Percentiles rank a stretch among this genome's conserved stretches.
These are phyloP conservation scores for Elegia similella DNA, from an alignment of 2,888 invertebrate genomes.

Conservation along the genomic window DNA sequence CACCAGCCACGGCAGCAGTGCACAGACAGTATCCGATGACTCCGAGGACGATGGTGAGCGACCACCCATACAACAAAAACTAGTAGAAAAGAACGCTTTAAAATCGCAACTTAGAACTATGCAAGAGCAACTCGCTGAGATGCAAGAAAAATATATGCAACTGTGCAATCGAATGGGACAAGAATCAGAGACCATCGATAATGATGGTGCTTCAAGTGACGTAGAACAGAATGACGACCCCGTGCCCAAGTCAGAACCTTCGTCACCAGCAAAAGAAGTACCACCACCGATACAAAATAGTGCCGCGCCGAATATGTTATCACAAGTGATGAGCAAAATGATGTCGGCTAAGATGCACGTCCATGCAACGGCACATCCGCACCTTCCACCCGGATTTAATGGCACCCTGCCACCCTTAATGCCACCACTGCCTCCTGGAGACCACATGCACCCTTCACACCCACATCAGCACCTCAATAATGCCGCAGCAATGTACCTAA, in stretches of 20 bases:
- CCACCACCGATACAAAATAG: slow-evolving; percentile 68
- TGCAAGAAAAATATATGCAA: slow-evolving; percentile 95
- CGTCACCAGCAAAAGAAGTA: slow-evolving; percentile 78
- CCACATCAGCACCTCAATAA: slow-evolving; percentile 83
- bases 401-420: slow-evolving; percentile 76
- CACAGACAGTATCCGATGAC: slow-evolving; percentile 82
- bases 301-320: slow-evolving; percentile 79
- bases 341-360: slow-evolving; percentile 84
- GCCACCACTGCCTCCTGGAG: slow-evolving; percentile 77
- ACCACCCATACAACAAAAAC: slow-evolving; percentile 90
- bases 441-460: slow-evolving; percentile 79
- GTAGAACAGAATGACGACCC: slow-evolving; percentile 82
- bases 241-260: slow-evolving; percentile 81
- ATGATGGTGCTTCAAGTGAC: slow-evolving; percentile 88
- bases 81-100: slow-evolving; percentile 92
- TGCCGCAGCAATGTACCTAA: slow-evolving; percentile 88
- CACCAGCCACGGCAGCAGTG: slow-evolving; percentile 72
- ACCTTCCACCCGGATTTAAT: slow-evolving; percentile 83
- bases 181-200: slow-evolving; percentile 87
- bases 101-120: slow-evolving; percentile 92
- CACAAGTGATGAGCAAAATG: slow-evolving; percentile 85
- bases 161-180: slow-evolving; percentile 92
- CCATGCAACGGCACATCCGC: slow-evolving; percentile 76
- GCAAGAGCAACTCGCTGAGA: slow-evolving; percentile 94
- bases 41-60: slow-evolving; percentile 90